phyloP scores from a whole-genome alignment of 2,113 vertebrate species.

The Mesitornis unicolor region DNA sequence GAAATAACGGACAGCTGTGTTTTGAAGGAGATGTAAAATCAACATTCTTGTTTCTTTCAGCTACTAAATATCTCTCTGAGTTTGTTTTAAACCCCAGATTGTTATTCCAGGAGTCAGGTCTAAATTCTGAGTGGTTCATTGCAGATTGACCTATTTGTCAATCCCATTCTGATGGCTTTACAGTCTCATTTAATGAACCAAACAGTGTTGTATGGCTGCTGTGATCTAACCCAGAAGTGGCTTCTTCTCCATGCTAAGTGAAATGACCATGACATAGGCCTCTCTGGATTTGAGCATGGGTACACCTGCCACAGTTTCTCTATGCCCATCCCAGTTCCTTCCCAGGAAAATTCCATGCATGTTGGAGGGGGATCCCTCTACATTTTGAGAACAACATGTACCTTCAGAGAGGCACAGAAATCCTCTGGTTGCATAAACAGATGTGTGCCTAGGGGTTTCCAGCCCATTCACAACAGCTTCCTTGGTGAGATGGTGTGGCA shows the following conservation, averaged over 20 bases:
- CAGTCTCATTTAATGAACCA: background rate
- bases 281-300: background rate
- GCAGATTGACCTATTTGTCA: slow-evolving; percentile 18
- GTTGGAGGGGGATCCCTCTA: background rate
- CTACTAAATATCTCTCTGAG: background rate
- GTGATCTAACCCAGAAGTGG: background rate
- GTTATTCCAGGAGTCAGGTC: slow-evolving; percentile 1
- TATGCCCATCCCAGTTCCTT: background rate
- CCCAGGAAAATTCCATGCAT: background rate
- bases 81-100: background rate
- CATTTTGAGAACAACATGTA: background rate
- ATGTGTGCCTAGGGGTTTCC: background rate
- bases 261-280: background rate
- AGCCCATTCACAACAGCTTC: background rate
- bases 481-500: background rate
- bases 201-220: background rate
- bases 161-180: background rate
- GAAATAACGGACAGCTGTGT: slow-evolving; percentile 52
- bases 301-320: background rate
- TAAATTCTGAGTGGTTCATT: slow-evolving; percentile 23
- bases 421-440: background rate
- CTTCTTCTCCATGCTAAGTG: background rate
- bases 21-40: slow-evolving; percentile 40
- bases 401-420: background rate
- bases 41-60: background rate